phyloP scores from a whole-genome alignment of 2,888 invertebrate genomes.

The Trisateles emortualis region DNA sequence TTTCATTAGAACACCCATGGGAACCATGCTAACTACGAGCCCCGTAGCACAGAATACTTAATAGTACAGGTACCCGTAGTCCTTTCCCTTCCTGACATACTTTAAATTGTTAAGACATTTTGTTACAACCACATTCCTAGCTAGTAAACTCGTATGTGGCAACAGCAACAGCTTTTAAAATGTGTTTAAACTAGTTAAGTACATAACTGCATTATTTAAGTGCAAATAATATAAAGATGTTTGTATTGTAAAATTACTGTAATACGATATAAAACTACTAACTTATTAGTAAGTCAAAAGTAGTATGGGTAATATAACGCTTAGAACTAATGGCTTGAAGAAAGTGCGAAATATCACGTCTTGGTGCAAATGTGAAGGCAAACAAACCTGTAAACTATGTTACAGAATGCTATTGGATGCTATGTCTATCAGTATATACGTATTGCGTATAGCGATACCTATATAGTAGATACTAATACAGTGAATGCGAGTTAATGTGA shows the following conservation, averaged over 20 bases:
- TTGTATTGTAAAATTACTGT: conserved; percentile 1
- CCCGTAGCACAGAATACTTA: too few relatives aligned
- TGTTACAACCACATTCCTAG: conserved; percentile 6
- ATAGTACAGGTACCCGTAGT: too few relatives aligned
- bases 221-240: conserved; percentile 1
- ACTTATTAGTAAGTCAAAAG: conserved; percentile 6
- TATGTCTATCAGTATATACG: conserved; percentile 3
- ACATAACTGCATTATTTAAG: background rate
- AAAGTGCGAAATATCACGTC: conserved; percentile 80
- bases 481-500: conserved; percentile 8
- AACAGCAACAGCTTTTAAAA: background rate
- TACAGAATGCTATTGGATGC: conserved; percentile 7
- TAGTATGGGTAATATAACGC: conserved; percentile 11
- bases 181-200: background rate
- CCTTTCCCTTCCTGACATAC: conserved; percentile 59
- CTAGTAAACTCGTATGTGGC: conserved; percentile 14
- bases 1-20: conserved; percentile 74
- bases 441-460: too few relatives aligned
- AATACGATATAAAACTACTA: conserved; percentile 7
- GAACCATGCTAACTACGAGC: conserved; percentile 65
- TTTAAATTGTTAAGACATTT: conserved; percentile 28
- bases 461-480: conserved; percentile 6
- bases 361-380: conserved; percentile 65
- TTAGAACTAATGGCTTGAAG: conserved; percentile 50
- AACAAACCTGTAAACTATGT: conserved; percentile 52